These are phyloP conservation scores for Limnephilus lunatus DNA, from an alignment of 2,888 invertebrate genomes.

Conservation along the genomic window DNA sequence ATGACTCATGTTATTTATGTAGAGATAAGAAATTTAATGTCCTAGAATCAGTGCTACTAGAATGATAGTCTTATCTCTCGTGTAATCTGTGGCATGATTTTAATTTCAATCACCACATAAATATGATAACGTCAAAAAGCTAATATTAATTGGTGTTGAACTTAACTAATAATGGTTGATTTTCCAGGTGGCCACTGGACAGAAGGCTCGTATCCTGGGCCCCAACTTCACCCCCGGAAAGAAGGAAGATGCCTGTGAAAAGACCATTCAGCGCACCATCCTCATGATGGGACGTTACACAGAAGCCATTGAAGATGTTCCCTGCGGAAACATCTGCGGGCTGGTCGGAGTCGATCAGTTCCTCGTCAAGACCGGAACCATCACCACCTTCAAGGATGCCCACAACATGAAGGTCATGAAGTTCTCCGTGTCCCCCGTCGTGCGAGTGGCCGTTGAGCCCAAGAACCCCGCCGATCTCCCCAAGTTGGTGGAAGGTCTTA, in stretches of 20 bases:
- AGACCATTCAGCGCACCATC: slow-evolving; percentile 99
- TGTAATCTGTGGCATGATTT: neutral
- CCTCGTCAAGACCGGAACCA: slow-evolving; percentile 99
- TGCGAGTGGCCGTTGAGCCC: slow-evolving; percentile 99
- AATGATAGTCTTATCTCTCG: neutral
- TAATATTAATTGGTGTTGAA: neutral
- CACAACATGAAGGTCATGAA: slow-evolving; percentile 99
- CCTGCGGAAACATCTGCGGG: slow-evolving; percentile 99
- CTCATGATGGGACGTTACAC: slow-evolving; percentile 99
- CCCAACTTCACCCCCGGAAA: slow-evolving; percentile 98
- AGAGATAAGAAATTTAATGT: neutral
- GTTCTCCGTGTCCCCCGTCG: slow-evolving; percentile 99
- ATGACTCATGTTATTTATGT: neutral
- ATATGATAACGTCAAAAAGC: neutral
- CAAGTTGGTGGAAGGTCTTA: slow-evolving; percentile 98
- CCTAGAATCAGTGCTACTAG: neutral
- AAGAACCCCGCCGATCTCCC: slow-evolving; percentile 99
- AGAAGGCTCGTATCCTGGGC: slow-evolving; percentile 99
- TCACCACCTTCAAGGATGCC: slow-evolving; percentile 98
- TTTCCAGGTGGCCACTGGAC: slow-evolving; percentile 84
- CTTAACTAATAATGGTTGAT: neutral
- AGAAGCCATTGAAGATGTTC: slow-evolving; percentile 99
- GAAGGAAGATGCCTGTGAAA: slow-evolving; percentile 99
- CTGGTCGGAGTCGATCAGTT: slow-evolving; percentile 99
- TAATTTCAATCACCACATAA: neutral